phyloP scores from a whole-genome alignment of 2,888 invertebrate species.

The Scelioninae gen. 2 region DNA sequence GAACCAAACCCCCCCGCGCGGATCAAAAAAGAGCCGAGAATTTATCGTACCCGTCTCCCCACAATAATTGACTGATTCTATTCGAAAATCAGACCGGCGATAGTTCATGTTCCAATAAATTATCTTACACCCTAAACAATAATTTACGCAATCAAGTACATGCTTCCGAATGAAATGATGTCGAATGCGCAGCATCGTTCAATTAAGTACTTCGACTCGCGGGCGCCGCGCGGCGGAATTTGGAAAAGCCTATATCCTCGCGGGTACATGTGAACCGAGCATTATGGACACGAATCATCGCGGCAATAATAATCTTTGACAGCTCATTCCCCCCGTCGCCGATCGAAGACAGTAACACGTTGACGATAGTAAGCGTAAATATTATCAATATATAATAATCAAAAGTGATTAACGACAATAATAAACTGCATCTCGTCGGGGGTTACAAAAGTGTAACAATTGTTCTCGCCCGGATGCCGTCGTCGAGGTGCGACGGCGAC shows the following conservation, averaged over 20 bases:
- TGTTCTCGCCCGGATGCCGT: background rate
- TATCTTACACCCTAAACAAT: constrained; percentile 49
- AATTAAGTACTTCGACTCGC: constrained; percentile 45
- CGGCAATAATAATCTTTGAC: constrained; percentile 54
- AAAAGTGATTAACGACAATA: constrained; percentile 57
- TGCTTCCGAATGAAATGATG: constrained; percentile 24
- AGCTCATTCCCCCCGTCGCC: constrained; percentile 50
- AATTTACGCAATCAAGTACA: constrained; percentile 46
- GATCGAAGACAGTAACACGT: constrained; percentile 56
- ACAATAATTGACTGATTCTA: no score
- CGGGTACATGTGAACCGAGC: constrained; percentile 14
- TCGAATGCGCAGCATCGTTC: constrained; percentile 14
- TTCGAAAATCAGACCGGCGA: constrained; percentile 14
- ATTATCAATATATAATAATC: constrained; percentile 59
- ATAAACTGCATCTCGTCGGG: constrained; percentile 51
- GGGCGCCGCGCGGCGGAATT: constrained; percentile 32
- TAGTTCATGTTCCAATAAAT: constrained; percentile 41
- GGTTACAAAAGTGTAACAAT: constrained; percentile 42
- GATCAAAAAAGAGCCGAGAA: constrained; percentile 31
- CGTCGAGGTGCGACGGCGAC: background rate
- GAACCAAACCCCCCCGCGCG: constrained; percentile 19
- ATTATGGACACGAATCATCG: constrained; percentile 57
- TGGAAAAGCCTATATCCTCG: background rate
- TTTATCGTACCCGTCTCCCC: constrained; percentile 27
- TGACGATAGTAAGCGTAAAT: constrained; percentile 60